Conservation (phyloP, 35 echinoderm and acorn worm species). For the Hemicentrotus pulcherrimus region DNA sequence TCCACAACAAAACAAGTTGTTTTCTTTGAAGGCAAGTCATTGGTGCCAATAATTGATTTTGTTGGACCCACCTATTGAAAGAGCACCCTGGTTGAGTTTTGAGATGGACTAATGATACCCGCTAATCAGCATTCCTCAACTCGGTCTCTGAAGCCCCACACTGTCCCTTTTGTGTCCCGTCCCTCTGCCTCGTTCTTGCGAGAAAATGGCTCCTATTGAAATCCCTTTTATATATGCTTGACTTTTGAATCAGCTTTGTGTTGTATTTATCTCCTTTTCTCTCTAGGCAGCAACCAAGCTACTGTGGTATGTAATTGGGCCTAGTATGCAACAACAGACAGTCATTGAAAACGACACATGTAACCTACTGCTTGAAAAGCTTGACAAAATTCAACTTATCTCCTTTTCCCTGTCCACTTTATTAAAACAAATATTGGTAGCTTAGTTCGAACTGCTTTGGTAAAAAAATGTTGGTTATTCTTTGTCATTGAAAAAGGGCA, state of each 20-base stretch:
- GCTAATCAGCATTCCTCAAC: neutral
- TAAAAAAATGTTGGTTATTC: no score
- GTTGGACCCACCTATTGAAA: constrained; percentile 41
- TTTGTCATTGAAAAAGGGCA: no score
- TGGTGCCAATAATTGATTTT: constrained; percentile 48
- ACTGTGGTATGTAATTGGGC: neutral
- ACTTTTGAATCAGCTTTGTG: constrained; percentile 25
- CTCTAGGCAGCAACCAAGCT: neutral
- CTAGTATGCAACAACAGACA: neutral
- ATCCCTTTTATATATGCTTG: neutral
- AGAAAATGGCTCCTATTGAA: neutral
- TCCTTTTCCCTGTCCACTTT: neutral
- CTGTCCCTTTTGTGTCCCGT: neutral
- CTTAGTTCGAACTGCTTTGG: neutral
- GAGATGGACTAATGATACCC: neutral
- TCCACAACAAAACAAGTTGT: constrained; percentile 30
- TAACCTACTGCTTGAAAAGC: neutral
- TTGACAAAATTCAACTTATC: neutral
- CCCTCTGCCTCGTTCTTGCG: neutral
- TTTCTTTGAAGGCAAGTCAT: constrained; percentile 35
- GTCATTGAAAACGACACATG: neutral
- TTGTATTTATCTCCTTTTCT: neutral
- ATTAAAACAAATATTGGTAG: neutral
- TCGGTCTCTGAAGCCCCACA: neutral
- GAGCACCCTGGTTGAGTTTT: neutral